phyloP scores from a whole-genome alignment of 2,888 invertebrate genomes.

The Hyalella azteca region DNA sequence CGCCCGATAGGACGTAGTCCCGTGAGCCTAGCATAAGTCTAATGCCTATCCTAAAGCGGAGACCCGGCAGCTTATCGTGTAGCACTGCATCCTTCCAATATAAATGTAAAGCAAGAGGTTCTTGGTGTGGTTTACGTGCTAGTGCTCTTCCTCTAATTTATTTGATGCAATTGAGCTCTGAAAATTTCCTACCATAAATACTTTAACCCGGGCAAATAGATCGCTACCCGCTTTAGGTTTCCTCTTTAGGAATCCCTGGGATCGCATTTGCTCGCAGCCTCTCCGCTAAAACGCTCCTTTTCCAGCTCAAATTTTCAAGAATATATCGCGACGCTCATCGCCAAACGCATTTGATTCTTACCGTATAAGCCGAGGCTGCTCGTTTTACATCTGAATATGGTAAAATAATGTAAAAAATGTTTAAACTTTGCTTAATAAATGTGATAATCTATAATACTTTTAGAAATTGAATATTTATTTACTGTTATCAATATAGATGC shows the following conservation, averaged over 20 bases:
- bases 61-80: no score
- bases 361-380: no score
- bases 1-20: no score
- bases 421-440: no score
- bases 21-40: no score
- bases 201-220: slow-evolving; percentile 17
- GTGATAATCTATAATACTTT: no score
- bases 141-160: slow-evolving; percentile 33
- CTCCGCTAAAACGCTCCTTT: neutral
- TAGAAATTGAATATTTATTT: no score
- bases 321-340: neutral
- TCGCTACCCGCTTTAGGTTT: neutral
- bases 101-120: slow-evolving; percentile 33
- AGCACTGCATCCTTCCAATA: no score
- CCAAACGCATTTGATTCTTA: neutral
- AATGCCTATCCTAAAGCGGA: no score
- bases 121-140: slow-evolving; percentile 26
- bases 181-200: slow-evolving; percentile 26
- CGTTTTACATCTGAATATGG: no score
- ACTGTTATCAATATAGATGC: no score
- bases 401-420: no score
- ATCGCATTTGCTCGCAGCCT: neutral
- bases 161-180: slow-evolving; percentile 33
- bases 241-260: neutral
- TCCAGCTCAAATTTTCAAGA: neutral